Percentiles rank a stretch among this genome's conserved stretches.
These are phyloP conservation scores for Pogonocherus hispidulus DNA, from an alignment of 2,888 invertebrate genomes.

Conservation along the genomic window DNA sequence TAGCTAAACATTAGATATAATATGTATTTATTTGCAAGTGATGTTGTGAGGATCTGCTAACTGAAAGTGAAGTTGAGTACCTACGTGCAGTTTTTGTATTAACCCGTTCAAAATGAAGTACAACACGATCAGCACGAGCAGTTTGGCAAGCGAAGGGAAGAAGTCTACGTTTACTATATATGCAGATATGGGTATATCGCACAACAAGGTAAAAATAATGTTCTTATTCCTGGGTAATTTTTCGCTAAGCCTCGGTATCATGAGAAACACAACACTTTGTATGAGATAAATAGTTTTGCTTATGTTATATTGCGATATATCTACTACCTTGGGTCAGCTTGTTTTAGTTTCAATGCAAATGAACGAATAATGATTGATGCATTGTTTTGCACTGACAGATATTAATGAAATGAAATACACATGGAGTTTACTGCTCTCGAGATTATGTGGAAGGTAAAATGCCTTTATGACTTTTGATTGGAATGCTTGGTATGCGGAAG, in stretches of 20 bases:
- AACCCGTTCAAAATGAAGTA: conserved; percentile 70
- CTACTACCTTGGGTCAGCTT: conserved; percentile 29
- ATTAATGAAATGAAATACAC: not conserved
- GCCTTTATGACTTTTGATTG: conserved; percentile 14
- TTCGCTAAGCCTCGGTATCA: not conserved
- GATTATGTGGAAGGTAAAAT: not conserved
- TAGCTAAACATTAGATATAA: conserved; percentile 5
- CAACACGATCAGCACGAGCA: conserved; percentile 76
- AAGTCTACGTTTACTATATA: conserved; percentile 78
- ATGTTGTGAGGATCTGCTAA: not conserved
- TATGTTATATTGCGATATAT: too few relatives aligned
- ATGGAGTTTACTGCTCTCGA: not conserved
- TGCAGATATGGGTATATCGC: conserved; percentile 72
- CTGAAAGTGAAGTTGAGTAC: conserved; percentile 26
- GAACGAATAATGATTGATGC: not conserved
- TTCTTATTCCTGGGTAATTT: conserved; percentile 1
- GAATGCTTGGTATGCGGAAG: conserved; percentile 35
- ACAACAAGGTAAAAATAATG: conserved; percentile 71
- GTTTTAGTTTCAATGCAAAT: conserved; percentile 32
- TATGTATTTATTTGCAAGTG: conserved; percentile 15
- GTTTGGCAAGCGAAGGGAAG: conserved; percentile 77
- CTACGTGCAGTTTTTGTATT: not conserved
- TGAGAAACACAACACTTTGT: conserved; percentile 15
- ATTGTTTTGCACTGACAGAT: not conserved
- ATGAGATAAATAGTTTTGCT: too few relatives aligned